Evolutionary conservation across 2,113 vertebrate species (phyloP).

Genomic region (Edolisoma coerulescens): DNA sequence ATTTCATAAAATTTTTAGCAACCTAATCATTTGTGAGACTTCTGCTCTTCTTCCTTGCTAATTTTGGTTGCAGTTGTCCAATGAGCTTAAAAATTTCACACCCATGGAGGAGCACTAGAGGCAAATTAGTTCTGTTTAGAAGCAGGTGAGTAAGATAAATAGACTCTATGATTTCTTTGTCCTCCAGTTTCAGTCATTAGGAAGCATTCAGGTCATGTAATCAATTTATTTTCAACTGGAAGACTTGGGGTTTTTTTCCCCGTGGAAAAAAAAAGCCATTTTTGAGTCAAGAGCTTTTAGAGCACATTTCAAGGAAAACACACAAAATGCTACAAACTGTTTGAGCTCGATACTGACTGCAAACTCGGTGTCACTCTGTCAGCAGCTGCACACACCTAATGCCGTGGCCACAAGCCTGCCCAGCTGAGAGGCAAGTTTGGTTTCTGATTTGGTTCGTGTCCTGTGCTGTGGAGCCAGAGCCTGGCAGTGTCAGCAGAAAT

Average conservation of each 20-base stretch:
- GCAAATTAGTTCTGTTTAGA: background rate
- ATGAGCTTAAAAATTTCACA: background rate
- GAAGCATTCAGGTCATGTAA: background rate
- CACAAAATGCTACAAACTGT: background rate
- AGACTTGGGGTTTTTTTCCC: background rate
- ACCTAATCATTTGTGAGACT: background rate
- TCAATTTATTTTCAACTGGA: background rate
- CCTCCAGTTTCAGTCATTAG: background rate
- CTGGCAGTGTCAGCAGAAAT: background rate
- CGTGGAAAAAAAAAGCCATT: background rate
- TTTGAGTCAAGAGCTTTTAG: background rate
- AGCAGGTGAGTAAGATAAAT: background rate
- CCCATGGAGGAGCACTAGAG: background rate
- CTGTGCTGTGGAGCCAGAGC: background rate
- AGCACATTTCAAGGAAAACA: background rate
- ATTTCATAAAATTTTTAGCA: background rate
- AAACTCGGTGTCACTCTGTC: background rate
- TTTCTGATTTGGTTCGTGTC: background rate
- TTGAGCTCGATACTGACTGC: background rate
- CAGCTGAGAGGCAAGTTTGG: background rate
- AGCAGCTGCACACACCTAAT: background rate
- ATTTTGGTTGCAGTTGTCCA: background rate
- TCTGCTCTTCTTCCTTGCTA: background rate
- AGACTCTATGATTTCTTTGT: background rate
- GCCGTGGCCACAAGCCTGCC: background rate